These are phyloP conservation scores for Flexamia atlantica DNA, from an alignment of 2,888 invertebrate species.

Conservation along the genomic window DNA sequence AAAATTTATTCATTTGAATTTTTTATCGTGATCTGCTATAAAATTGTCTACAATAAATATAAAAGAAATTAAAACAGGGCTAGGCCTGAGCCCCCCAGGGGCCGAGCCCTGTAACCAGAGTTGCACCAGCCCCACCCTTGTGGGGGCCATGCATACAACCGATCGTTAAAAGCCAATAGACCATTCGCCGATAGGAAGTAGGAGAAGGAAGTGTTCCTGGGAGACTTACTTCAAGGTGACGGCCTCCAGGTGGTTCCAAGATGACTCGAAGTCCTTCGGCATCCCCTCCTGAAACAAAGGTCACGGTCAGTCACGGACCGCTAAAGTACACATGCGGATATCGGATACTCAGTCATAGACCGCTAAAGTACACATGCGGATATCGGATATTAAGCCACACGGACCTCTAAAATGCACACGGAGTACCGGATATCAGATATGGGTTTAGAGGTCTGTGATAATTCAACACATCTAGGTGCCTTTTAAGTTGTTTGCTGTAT, in stretches of 20 bases:
- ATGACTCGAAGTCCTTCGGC: conserved; percentile 59
- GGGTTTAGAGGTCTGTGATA: no score
- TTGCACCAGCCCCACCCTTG: no score
- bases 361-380: background rate
- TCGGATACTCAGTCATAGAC: background rate
- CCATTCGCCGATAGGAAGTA: conserved; percentile 5
- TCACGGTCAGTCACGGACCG: conserved; percentile 23
- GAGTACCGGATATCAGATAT: no score
- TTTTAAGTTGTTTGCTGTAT: no score
- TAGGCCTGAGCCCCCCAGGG: no score
- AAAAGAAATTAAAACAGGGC: no score
- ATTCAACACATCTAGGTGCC: no score
- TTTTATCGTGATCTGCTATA: no score
- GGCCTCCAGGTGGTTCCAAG: conserved; percentile 54
- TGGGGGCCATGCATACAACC: no score
- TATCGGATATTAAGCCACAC: background rate
- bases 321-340: background rate
- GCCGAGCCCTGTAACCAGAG: no score
- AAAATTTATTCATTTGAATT: no score
- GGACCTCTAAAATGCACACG: background rate
- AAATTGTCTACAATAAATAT: no score
- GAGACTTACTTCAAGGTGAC: conserved; percentile 56
- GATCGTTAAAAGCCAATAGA: background rate
- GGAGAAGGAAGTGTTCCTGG: conserved; percentile 26
- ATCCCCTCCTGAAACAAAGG: conserved; percentile 55